A percentile compares a stretch with the other conserved stretches of the same genome.
These are phyloP conservation scores for Cephus runcator DNA, from an alignment of 2,888 invertebrate genomes.

Conservation along the genomic window DNA sequence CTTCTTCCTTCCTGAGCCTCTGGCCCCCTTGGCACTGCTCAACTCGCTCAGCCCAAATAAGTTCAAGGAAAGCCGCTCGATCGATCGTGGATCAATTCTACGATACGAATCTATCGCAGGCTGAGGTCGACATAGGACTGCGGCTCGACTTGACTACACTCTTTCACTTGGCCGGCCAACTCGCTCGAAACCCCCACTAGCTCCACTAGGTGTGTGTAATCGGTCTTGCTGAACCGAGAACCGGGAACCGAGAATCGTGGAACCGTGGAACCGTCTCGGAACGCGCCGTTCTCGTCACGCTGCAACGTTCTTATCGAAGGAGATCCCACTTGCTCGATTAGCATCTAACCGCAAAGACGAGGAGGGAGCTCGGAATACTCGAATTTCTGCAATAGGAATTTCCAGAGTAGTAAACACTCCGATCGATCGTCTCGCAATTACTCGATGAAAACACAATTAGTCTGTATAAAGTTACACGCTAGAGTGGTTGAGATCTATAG, in stretches of 20 bases:
- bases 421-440: background rate
- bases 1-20: background rate
- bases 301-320: background rate
- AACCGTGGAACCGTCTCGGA: constrained; percentile 25
- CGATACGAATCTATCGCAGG: constrained; percentile 61
- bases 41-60: background rate
- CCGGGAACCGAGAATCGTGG: constrained; percentile 31
- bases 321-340: background rate
- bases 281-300: background rate
- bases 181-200: constrained; percentile 33
- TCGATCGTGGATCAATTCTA: constrained; percentile 45
- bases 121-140: constrained; percentile 63
- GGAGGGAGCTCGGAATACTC: background rate
- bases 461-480: background rate
- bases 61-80: background rate
- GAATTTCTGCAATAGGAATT: background rate
- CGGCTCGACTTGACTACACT: constrained; percentile 45
- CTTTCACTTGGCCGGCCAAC: constrained; percentile 8
- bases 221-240: constrained; percentile 29
- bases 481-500: background rate
- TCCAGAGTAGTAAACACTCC: background rate
- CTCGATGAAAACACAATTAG: background rate
- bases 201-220: constrained; percentile 19
- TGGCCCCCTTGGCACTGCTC: background rate
- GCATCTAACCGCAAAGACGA: background rate